phyloP scores from a whole-genome alignment of 2,113 vertebrate genomes.

The Pachycephala philippinensis region DNA sequence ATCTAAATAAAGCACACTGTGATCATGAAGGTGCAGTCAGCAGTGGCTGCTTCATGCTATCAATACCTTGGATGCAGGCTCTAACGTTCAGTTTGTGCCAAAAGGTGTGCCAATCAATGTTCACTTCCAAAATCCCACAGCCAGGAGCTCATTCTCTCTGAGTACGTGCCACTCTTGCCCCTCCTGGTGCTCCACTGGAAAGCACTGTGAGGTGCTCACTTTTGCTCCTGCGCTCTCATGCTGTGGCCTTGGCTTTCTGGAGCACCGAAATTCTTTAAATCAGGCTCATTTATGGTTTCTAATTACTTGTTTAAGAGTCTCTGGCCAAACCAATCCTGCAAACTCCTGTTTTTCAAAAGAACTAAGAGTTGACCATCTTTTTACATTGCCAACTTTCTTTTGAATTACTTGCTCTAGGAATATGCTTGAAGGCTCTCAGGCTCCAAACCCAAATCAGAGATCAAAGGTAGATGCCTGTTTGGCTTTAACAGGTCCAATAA shows the following conservation, averaged over 20 bases:
- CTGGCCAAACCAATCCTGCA: neutral
- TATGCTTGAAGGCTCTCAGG: neutral
- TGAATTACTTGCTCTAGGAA: neutral
- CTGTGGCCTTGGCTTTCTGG: neutral
- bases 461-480: neutral
- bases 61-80: neutral
- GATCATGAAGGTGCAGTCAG: neutral
- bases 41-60: neutral
- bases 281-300: neutral
- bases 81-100: neutral
- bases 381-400: neutral
- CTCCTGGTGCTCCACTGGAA: neutral
- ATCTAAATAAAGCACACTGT: neutral
- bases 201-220: rapidly evolving
- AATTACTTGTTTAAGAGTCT: neutral
- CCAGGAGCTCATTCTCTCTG: neutral
- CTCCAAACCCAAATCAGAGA: neutral
- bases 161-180: rapidly evolving
- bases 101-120: neutral
- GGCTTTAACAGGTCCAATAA: neutral
- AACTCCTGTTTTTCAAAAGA: neutral
- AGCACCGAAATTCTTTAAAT: neutral
- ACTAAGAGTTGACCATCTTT: neutral
- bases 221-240: neutral
- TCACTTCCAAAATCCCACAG: neutral